Percentiles rank a stretch among this genome's conserved stretches.
phyloP scores from a whole-genome alignment of 2,888 invertebrate genomes.

The Drosophila melanosoma region DNA sequence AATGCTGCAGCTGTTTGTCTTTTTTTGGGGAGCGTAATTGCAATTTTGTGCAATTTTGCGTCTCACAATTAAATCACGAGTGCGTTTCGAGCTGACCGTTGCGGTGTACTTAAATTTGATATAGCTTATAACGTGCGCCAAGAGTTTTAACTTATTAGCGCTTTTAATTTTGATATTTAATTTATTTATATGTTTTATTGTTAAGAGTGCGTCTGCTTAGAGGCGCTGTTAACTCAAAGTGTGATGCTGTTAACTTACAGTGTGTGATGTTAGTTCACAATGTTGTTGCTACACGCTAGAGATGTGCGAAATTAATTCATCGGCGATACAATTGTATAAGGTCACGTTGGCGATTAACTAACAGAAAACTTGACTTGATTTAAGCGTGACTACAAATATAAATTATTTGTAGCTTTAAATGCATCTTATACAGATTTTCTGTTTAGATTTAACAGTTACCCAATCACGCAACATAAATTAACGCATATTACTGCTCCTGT shows the following conservation, averaged over 20 bases:
- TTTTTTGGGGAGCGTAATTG: constrained; percentile 16
- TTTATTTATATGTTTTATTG: constrained; percentile 44
- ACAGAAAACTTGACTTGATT: not conserved
- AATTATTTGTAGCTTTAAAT: not conserved
- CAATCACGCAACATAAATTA: not conserved
- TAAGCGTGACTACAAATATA: not conserved
- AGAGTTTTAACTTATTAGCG: constrained; percentile 23
- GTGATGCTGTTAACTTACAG: constrained; percentile 21
- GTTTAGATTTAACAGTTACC: not conserved
- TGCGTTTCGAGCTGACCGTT: not conserved
- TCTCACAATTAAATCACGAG: constrained; percentile 9
- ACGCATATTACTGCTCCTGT: constrained; percentile 49
- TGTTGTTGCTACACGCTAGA: constrained; percentile 33
- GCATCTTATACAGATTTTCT: not conserved
- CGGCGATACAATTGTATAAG: not conserved
- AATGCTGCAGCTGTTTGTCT: constrained; percentile 30
- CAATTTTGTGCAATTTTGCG: constrained; percentile 53
- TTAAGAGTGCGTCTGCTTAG: constrained; percentile 41
- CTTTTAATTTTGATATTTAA: constrained; percentile 54
- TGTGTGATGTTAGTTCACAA: constrained; percentile 17
- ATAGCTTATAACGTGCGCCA: constrained; percentile 24
- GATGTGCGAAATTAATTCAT: constrained; percentile 25
- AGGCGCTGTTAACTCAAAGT: constrained; percentile 42
- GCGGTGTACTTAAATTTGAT: constrained; percentile 10
- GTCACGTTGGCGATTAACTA: not conserved